Base-by-base conservation (phyloP, 2,113 vertebrate genomes). In the Marmota flaviventris region DNA sequence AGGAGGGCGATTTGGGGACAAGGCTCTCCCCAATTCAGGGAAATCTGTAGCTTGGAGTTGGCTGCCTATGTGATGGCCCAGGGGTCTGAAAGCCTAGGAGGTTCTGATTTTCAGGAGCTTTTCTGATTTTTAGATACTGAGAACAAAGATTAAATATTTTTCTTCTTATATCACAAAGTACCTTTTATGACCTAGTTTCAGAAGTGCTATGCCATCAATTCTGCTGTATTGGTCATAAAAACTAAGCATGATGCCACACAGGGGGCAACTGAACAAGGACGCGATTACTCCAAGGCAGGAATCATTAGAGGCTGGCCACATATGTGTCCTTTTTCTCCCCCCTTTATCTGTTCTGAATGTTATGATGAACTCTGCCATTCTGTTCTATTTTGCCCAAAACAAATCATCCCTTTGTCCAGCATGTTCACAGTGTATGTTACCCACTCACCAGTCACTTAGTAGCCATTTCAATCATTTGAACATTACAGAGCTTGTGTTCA, bases 41-140 rank as follows among this genome's bases (percentile, higher is more conserved):
- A 51, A 45, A 39, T 87, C 56, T n/a, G 4, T 29, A 75, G 87
- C 95, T 87, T 95, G 93, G 96, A 93, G 92, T 0, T 9, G 84
- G 82, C 92, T 51, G 87, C 0, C 10, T 0, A 20, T 12, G 4
- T 48, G 45, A 37, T 20, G 39, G 89, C 89, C 92, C 85, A 73
- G 90, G 91, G 85, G 75, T 3, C 10, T 29, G 58, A 4, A 0
- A 87, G 95, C 91, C 93, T 42, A 0, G 72, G 51, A 42, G 27
- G 24, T 70, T 58, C 16, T 24, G 13, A 29, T 32, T 76, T 93
- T 94, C 42, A 42, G 32, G 37, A 86, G 65, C 65, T 14, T 42
- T 42, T 5, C 65, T 69, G 27, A 42, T 42, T 81, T 24, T 11
- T n/a, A 83, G n/a, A 3, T 77, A 58, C 17, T 0, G 2, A 22